These are phyloP conservation scores for Chlorodrepanis virens DNA, from an alignment of 2,113 vertebrate species.

Conservation along the genomic window DNA sequence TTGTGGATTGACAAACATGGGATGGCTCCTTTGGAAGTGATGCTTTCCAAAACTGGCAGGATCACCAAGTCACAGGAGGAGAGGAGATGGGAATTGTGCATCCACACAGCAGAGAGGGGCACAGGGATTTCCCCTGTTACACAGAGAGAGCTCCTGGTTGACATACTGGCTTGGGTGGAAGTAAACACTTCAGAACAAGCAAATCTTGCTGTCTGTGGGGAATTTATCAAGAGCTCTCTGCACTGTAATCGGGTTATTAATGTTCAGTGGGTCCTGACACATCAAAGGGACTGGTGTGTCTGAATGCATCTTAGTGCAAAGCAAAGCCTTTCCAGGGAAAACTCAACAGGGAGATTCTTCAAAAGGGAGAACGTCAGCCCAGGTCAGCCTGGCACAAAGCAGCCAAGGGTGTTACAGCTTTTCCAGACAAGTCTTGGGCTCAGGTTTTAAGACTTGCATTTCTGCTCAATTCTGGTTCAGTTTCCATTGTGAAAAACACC, in stretches of 20 bases:
- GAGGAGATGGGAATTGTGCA: neutral
- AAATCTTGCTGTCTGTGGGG: neutral
- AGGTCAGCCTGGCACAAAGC: neutral
- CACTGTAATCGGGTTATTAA: neutral
- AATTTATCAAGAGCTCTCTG: neutral
- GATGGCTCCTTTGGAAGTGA: neutral
- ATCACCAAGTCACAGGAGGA: neutral
- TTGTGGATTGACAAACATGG: fast-evolving
- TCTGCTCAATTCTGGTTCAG: neutral
- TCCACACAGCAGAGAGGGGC: neutral
- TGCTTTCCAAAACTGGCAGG: neutral
- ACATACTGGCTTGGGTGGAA: neutral
- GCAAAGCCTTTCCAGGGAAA: neutral
- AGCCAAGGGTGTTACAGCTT: fast-evolving
- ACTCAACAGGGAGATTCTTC: neutral
- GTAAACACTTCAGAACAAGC: neutral
- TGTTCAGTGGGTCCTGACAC: neutral
- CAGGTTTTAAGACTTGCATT: neutral
- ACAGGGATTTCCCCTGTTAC: fast-evolving
- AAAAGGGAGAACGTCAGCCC: fast-evolving
- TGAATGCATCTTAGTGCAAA: neutral
- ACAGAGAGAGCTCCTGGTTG: neutral
- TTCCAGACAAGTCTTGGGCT: neutral
- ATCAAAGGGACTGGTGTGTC: neutral
- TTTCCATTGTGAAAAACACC: no score